A percentile compares a stretch with the other conserved stretches of the same genome.
phyloP scores from a whole-genome alignment of 2,797 vertebrate species.

The Salarias fasciatus region DNA sequence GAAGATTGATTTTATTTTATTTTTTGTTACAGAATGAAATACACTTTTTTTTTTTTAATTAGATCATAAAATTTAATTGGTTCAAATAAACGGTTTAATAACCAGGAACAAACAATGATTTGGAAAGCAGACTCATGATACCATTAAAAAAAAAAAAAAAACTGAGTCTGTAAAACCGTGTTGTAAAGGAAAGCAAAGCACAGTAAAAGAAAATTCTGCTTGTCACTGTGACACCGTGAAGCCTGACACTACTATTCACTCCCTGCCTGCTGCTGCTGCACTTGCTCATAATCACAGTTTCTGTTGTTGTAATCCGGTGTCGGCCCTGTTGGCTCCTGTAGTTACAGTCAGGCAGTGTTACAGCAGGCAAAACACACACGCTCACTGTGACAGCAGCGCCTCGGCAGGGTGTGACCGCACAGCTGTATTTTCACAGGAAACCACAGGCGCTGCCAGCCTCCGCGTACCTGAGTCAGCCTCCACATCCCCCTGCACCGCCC shows the following conservation, averaged over 20 bases:
- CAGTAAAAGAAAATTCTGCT: not conserved
- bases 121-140: too few relatives aligned
- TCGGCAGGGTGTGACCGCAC: conserved; percentile 38
- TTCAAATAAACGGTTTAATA: too few relatives aligned
- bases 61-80: too few relatives aligned
- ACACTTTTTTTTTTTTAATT: too few relatives aligned
- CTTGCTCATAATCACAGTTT: conserved; percentile 17
- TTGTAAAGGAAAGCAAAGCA: not conserved
- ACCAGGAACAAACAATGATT: too few relatives aligned
- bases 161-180: too few relatives aligned
- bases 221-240: conserved; percentile 4
- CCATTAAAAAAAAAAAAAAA: too few relatives aligned
- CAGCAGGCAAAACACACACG: not conserved
- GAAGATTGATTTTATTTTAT: too few relatives aligned
- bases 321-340: conserved; percentile 2
- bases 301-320: conserved; percentile 19
- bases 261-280: conserved; percentile 1
- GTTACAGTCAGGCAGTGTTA: conserved; percentile 1
- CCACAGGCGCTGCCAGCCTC: conserved; percentile 32
- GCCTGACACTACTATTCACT: not conserved
- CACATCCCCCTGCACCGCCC: conserved; percentile 27
- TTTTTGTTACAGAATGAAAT: too few relatives aligned
- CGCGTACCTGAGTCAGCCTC: conserved; percentile 40
- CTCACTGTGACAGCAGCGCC: not conserved
- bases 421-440: conserved; percentile 55